These are phyloP conservation scores for Cheracebus regulus DNA, from an alignment of 2,797 vertebrate species.

Conservation along the genomic window DNA sequence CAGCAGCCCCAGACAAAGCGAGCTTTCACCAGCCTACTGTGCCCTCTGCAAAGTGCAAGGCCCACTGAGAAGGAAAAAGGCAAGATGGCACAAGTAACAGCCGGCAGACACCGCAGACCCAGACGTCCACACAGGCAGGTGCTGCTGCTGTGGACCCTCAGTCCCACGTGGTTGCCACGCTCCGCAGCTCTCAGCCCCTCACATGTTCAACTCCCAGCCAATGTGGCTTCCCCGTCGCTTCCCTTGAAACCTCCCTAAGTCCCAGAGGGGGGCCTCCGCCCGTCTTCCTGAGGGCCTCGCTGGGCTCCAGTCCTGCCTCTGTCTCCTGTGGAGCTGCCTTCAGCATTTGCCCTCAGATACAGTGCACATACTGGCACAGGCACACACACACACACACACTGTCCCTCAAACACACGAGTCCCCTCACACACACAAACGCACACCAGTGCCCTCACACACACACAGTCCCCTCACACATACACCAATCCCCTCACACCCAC, in stretches of 20 bases:
- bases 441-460: no score
- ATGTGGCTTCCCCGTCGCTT: not conserved
- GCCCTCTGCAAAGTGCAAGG: not conserved
- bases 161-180: not conserved
- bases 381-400: not conserved
- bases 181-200: no score
- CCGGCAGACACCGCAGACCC: fast-evolving
- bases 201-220: not conserved
- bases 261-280: not conserved
- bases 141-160: not conserved
- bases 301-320: not conserved
- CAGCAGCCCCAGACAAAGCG: not conserved
- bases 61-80: fast-evolving
- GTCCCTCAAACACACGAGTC: not conserved
- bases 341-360: not conserved
- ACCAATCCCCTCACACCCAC: no score
- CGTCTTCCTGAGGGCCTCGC: not conserved
- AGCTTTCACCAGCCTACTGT: not conserved
- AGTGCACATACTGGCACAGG: not conserved
- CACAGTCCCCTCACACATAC: no score
- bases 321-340: not conserved
- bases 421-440: no score
- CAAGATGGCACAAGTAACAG: fast-evolving
- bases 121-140: fast-evolving
- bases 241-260: not conserved